Base-by-base conservation (phyloP, 2,888 invertebrate species). In the Omphaloscelis lunosa region DNA sequence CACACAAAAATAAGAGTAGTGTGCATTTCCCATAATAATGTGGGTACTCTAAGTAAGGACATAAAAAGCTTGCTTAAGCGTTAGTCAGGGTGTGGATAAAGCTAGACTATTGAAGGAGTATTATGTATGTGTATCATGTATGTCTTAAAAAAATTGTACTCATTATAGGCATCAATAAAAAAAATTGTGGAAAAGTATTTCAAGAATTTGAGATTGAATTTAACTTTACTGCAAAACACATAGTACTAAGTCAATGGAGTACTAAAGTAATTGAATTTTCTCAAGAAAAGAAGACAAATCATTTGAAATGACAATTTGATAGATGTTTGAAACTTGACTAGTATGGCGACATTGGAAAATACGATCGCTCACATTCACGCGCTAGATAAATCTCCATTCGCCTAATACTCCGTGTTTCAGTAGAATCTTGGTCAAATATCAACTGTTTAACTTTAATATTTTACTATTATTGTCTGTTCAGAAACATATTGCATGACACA, bases 1-100 rank as follows among this genome's bases (percentile, higher is more conserved):
- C 71, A 77, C 72, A 82, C 68, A 86, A 23, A 65, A 72, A 72
- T 59, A 59, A 71, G 79, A 69, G 72, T 74, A 59, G 34, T 86
- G 73, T 70, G 69, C 34, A 84, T 77, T 59, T 51, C 48, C 53
- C 61, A 63, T 48, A 20, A 48, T 56, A 65, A 79, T 75, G 68
- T 70, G 59, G 34, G 48, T 70, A 79, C 71, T 70, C 74, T 58
- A 76, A 77, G 45, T 74, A 73, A 66, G 20, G 39, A 80, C 65
- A 83, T 65, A 80, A 39, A 71, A 87, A 86, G 88, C 85, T 72
- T 69, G 81, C 72, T 20, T 69, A 88, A 87, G 86, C 85, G 29
- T 86, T 88, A 86, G 88, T 83, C 48, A 67, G 72, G 76, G 69
- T 72, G 82, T 73, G 70, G 83, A 78, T 65, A 68, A 87, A 86